Conservation (phyloP, 2,888 invertebrate species). For the Vannuccia rotundouncinata region DNA sequence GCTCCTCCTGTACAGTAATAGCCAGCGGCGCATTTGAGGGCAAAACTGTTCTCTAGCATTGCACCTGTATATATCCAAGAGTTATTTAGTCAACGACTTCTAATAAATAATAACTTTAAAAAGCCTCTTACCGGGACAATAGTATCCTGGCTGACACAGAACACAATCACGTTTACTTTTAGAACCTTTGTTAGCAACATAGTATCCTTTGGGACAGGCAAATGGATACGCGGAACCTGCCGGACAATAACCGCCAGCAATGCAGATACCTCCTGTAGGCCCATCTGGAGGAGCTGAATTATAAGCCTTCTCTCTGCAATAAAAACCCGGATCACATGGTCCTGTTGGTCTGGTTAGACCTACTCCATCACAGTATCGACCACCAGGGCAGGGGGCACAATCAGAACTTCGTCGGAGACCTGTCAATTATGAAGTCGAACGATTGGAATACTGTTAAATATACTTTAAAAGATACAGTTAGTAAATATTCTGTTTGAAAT, state of each 20-base stretch:
- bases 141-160: conserved; percentile 52
- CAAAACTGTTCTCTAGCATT: conserved; percentile 43
- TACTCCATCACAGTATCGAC: conserved; percentile 53
- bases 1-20: conserved; percentile 53
- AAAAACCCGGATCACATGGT: conserved; percentile 43
- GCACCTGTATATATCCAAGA: no score
- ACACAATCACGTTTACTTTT: conserved; percentile 51
- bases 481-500: no score
- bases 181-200: conserved; percentile 50
- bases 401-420: conserved; percentile 46
- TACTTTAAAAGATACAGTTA: no score
- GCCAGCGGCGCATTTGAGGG: conserved; percentile 47
- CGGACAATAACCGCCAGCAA: conserved; percentile 53
- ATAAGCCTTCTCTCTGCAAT: conserved; percentile 52
- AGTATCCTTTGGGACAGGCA: conserved; percentile 49
- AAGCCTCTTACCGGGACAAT: conserved; percentile 53
- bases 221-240: conserved; percentile 47
- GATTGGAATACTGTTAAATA: no score
- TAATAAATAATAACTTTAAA: no score
- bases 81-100: no score
- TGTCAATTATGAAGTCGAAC: no score
- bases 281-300: conserved; percentile 54
- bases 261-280: conserved; percentile 51
- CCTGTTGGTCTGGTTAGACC: conserved; percentile 48
- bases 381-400: conserved; percentile 54